These are phyloP conservation scores for Oncopeltus fasciatus DNA, from an alignment of 1,140 invertebrate genomes.

Conservation along the genomic window DNA sequence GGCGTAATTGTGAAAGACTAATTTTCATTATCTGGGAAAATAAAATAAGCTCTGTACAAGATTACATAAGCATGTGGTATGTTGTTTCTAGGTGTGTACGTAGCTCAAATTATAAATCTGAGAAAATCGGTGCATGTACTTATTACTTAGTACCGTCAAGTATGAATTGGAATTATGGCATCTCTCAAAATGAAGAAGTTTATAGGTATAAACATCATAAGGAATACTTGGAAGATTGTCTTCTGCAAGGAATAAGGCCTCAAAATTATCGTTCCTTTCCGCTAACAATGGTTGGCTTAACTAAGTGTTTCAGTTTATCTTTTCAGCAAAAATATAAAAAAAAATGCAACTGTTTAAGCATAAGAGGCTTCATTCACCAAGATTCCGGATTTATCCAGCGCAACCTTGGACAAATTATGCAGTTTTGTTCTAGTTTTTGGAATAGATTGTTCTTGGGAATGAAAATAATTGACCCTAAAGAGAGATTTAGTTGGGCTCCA, in stretches of 20 bases:
- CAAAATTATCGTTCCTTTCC: constrained; percentile 38
- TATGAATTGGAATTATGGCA: background rate
- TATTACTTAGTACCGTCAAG: too few relatives aligned
- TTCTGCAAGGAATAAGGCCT: constrained; percentile 39
- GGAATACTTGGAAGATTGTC: constrained; percentile 18
- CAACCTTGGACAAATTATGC: constrained; percentile 28
- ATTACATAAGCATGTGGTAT: too few relatives aligned
- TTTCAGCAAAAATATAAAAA: constrained; percentile 54
- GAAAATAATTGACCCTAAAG: constrained; percentile 46
- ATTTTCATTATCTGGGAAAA: too few relatives aligned
- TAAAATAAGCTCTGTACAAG: too few relatives aligned
- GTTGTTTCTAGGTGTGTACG: too few relatives aligned
- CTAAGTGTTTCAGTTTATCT: constrained; percentile 54
- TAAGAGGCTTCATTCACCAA: constrained; percentile 52
- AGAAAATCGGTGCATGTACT: too few relatives aligned
- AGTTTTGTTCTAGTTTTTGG: constrained; percentile 41
- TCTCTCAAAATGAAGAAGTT: background rate
- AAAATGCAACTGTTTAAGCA: constrained; percentile 54
- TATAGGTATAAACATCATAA: constrained; percentile 9
- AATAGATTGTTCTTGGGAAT: constrained; percentile 54
- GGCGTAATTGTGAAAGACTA: too few relatives aligned
- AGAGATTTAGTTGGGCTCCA: constrained; percentile 63
- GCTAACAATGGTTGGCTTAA: constrained; percentile 44
- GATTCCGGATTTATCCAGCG: constrained; percentile 3
- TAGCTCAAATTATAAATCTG: too few relatives aligned